A percentile compares a stretch with the other conserved stretches of the same genome.
Evolutionary conservation across 2,888 invertebrate genomes (phyloP).

Genomic region (Aricia artaxerxes): DNA sequence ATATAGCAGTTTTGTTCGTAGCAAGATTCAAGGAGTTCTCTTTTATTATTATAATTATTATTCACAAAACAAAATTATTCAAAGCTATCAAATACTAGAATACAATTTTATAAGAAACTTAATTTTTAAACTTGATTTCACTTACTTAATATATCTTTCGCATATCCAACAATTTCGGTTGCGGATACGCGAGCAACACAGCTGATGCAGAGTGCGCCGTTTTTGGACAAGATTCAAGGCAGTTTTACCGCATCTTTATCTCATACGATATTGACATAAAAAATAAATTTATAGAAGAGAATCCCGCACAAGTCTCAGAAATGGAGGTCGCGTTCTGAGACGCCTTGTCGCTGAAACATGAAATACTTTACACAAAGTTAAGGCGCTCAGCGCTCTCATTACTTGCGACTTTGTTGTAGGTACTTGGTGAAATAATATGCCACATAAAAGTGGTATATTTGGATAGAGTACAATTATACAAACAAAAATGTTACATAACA

Average conservation of each 20-base stretch:
- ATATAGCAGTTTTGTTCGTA: no score
- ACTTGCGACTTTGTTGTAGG: background rate
- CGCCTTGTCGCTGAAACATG: conserved; percentile 4
- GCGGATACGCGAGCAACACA: background rate
- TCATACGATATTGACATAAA: conserved; percentile 25
- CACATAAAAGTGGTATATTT: no score
- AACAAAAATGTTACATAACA: no score
- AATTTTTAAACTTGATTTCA: no score
- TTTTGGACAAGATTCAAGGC: conserved; percentile 23
- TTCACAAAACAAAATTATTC: no score
- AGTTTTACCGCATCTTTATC: conserved; percentile 27
- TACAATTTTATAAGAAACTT: no score
- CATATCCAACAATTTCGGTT: background rate
- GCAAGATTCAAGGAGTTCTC: no score
- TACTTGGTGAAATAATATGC: background rate
- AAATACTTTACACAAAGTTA: conserved; percentile 5
- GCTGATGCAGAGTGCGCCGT: background rate
- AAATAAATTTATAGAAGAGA: conserved; percentile 4
- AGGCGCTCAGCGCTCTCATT: background rate
- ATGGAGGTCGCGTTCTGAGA: background rate
- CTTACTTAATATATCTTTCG: background rate
- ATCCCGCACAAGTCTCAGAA: background rate
- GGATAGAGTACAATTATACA: no score
- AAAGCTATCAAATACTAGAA: background rate
- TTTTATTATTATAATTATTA: no score